Conservation (phyloP, 2,113 vertebrate species). For the Leucosticte australis region DNA sequence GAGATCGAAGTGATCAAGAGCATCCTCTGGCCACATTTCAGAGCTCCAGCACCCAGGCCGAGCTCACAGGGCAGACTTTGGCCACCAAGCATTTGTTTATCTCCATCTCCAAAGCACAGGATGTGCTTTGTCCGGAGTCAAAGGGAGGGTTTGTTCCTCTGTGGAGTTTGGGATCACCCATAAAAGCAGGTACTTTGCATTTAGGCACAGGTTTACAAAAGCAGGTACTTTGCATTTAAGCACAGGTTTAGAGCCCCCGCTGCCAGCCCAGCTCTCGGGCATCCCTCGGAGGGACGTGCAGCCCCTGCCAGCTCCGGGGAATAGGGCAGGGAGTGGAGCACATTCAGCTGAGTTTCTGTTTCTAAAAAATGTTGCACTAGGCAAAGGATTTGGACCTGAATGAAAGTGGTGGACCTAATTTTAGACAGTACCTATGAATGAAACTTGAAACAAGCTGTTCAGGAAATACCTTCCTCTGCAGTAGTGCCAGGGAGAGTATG, state of each 20-base stretch:
- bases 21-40: neutral
- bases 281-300: slow-evolving; percentile 19
- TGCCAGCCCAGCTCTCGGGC: slow-evolving; percentile 17
- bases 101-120: neutral
- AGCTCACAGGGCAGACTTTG: neutral
- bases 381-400: slow-evolving; percentile 73
- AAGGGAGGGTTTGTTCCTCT: neutral
- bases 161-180: neutral
- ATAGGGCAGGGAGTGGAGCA: slow-evolving; percentile 29
- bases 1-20: neutral
- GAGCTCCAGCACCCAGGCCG: neutral
- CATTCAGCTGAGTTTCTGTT: slow-evolving; percentile 63
- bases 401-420: slow-evolving; percentile 78
- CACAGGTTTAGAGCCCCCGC: slow-evolving; percentile 36
- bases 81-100: neutral
- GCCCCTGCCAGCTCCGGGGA: neutral
- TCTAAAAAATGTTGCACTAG: slow-evolving; percentile 70
- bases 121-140: neutral
- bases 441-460: slow-evolving; percentile 74
- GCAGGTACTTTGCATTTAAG: slow-evolving; percentile 40
- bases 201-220: slow-evolving; percentile 57
- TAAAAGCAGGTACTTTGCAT: slow-evolving; percentile 50
- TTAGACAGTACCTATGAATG: slow-evolving; percentile 81
- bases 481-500: slow-evolving; percentile 65
- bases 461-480: slow-evolving; percentile 76